phyloP scores from a whole-genome alignment of 2,797 vertebrate species.

The Carapus acus region DNA sequence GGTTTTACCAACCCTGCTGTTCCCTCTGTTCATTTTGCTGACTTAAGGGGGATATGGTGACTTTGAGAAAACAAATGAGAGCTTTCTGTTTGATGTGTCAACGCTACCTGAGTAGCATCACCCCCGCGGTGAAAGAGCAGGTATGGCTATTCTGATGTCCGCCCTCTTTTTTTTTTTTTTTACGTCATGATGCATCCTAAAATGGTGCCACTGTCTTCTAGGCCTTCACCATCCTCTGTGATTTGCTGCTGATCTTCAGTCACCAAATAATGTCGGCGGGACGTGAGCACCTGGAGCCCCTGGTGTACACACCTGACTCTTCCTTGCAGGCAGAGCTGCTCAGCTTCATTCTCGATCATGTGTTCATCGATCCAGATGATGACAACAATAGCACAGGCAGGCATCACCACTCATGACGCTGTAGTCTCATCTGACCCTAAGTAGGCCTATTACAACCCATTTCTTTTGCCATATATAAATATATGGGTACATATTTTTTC shows the following conservation, averaged over 20 bases:
- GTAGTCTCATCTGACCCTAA: background rate
- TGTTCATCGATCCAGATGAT: constrained; percentile 95
- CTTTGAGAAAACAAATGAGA: constrained; percentile 90
- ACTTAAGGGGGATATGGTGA: constrained; percentile 82
- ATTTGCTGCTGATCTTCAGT: constrained; percentile 94
- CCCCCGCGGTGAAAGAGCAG: constrained; percentile 94
- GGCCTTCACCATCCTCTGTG: constrained; percentile 93
- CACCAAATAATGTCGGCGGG: constrained; percentile 93
- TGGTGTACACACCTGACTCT: constrained; percentile 87
- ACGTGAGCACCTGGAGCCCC: constrained; percentile 86
- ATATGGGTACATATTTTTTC: constrained; percentile 4
- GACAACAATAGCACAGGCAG: constrained; percentile 83
- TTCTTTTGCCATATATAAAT: too few relatives aligned
- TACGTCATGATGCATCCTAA: constrained; percentile 15
- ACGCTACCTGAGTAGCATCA: constrained; percentile 90
- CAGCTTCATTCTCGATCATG: constrained; percentile 91
- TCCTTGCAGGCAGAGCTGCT: constrained; percentile 90
- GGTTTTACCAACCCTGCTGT: background rate
- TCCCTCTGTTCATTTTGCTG: constrained; percentile 9
- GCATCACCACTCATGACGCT: background rate
- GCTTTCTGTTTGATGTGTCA: constrained; percentile 95
- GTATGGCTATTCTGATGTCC: constrained; percentile 55
- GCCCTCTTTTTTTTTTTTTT: background rate
- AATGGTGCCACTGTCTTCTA: constrained; percentile 55
- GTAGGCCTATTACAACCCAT: too few relatives aligned